Conservation (phyloP, 2,113 vertebrate genomes). For the Coryphaenoides rupestris region DNA sequence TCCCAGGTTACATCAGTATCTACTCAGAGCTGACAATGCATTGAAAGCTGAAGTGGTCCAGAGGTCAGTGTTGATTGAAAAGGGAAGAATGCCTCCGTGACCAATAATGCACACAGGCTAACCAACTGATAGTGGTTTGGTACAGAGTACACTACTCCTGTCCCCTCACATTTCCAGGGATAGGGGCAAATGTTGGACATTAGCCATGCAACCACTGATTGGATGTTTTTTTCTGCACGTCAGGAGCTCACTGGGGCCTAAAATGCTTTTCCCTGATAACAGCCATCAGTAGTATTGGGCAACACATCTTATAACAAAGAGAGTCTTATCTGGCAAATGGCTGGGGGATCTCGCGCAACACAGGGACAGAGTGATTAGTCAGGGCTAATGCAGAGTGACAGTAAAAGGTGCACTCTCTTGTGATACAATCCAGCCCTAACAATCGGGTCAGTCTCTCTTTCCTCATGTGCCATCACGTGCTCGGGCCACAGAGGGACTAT, state of each 20-base stretch:
- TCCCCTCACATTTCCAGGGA: constrained; percentile 13
- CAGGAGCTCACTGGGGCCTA: constrained; percentile 17
- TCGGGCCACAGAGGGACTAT: constrained; percentile 14
- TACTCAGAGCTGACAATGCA: constrained; percentile 1
- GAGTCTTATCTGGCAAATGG: constrained; percentile 43
- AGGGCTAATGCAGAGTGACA: constrained; percentile 21
- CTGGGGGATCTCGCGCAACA: constrained; percentile 26
- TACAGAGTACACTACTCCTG: neutral
- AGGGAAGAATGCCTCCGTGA: neutral
- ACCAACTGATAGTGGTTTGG: neutral
- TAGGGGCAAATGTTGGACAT: constrained; percentile 20
- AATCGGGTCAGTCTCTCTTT: constrained; percentile 19
- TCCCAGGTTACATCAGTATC: constrained; percentile 34
- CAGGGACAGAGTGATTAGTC: constrained; percentile 32
- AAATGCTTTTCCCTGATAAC: constrained; percentile 46
- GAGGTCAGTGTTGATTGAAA: constrained; percentile 46
- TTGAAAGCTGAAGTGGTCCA: constrained; percentile 37
- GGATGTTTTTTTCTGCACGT: constrained; percentile 28
- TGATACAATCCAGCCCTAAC: constrained; percentile 6
- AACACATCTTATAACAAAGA: neutral
- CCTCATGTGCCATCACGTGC: constrained; percentile 19
- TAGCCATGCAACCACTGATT: constrained; percentile 10
- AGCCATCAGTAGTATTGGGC: constrained; percentile 7
- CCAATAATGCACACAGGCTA: constrained; percentile 7
- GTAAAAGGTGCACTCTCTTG: constrained; percentile 1